These are phyloP conservation scores for Scaptomyza montana DNA, from an alignment of 1,140 invertebrate genomes.

Conservation along the genomic window DNA sequence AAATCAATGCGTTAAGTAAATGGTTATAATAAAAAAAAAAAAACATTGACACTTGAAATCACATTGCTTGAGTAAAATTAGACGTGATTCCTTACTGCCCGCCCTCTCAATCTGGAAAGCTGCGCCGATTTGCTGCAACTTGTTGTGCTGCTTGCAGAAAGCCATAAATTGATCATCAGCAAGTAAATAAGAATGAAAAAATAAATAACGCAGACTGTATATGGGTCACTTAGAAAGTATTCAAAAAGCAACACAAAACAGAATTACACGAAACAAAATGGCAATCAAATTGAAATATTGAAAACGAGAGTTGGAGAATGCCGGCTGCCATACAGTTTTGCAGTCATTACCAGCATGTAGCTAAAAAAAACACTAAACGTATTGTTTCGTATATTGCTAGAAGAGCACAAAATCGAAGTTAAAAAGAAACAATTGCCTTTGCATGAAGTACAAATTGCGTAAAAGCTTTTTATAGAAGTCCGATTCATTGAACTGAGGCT, in stretches of 20 bases:
- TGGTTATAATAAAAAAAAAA: conserved; percentile 24
- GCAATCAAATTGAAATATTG: neutral
- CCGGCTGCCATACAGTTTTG: neutral
- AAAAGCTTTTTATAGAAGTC: conserved; percentile 78
- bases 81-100: neutral
- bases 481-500: conserved; percentile 75
- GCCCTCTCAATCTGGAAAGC: no score
- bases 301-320: conserved; percentile 4
- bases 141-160: conserved; percentile 12
- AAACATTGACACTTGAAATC: conserved; percentile 59
- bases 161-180: conserved; percentile 23
- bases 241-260: neutral
- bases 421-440: conserved; percentile 34
- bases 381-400: no score
- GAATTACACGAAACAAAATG: neutral
- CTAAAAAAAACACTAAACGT: no score
- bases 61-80: conserved; percentile 46
- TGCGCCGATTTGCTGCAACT: neutral
- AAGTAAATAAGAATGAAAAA: conserved; percentile 17
- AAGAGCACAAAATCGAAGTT: neutral
- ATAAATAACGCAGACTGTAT: neutral
- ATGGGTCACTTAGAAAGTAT: conserved; percentile 12
- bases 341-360: neutral
- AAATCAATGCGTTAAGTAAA: conserved; percentile 5
- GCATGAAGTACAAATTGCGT: conserved; percentile 62